Evolutionary conservation across 2,888 invertebrate species (phyloP).

Genomic region (Eristalis arbustorum): DNA sequence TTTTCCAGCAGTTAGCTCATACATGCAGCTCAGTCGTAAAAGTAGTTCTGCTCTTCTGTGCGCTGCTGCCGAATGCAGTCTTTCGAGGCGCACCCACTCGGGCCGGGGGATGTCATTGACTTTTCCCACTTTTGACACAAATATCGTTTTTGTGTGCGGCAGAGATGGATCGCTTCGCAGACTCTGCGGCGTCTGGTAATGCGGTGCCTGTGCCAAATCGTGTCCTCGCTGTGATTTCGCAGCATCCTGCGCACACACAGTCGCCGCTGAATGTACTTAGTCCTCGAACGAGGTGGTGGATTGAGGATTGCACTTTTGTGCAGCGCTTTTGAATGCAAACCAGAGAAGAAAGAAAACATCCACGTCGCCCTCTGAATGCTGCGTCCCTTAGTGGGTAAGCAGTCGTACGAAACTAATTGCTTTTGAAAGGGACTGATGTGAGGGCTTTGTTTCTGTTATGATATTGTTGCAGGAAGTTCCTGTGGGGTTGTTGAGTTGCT

Average conservation of each 20-base stretch:
- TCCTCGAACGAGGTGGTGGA: neutral
- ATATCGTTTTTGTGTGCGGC: constrained; percentile 23
- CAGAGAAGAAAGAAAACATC: neutral
- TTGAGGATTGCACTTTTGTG: constrained; percentile 39
- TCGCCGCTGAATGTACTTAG: neutral
- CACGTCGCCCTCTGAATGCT: constrained; percentile 1
- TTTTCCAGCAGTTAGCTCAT: constrained; percentile 30
- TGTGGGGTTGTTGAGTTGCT: neutral
- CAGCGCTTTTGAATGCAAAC: constrained; percentile 6
- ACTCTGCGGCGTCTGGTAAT: constrained; percentile 58
- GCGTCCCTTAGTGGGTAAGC: constrained; percentile 37
- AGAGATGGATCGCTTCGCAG: constrained; percentile 40
- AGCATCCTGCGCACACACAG: constrained; percentile 25
- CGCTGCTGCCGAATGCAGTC: constrained; percentile 7
- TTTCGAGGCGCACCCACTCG: constrained; percentile 7
- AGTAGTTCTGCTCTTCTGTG: neutral
- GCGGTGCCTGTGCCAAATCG: constrained; percentile 58
- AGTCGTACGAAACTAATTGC: constrained; percentile 57
- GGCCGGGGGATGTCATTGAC: constrained; percentile 59
- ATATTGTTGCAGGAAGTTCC: constrained; percentile 51
- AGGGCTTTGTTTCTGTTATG: constrained; percentile 15
- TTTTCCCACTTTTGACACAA: constrained; percentile 62
- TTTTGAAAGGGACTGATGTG: constrained; percentile 62
- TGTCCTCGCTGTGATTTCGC: constrained; percentile 8
- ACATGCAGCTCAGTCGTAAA: neutral